These are phyloP conservation scores for Misgurnus anguillicaudatus DNA, from an alignment of 2,113 vertebrate genomes.

Conservation along the genomic window DNA sequence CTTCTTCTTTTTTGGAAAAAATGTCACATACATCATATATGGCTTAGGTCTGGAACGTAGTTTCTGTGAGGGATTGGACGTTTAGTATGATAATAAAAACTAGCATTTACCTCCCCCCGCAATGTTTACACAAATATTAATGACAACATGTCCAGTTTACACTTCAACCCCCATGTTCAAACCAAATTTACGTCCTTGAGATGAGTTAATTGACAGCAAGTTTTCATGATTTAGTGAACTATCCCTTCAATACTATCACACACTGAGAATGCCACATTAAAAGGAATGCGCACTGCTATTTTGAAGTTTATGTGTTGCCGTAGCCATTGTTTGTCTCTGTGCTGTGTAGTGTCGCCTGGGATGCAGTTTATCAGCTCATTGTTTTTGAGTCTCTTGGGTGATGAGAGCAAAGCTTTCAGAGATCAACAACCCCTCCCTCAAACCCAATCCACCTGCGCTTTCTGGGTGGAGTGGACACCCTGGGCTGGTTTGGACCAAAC, in stretches of 20 bases:
- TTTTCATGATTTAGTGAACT: too few relatives aligned
- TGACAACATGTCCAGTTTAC: too few relatives aligned
- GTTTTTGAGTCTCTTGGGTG: constrained; percentile 33
- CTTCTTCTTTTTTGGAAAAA: too few relatives aligned
- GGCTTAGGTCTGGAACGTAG: too few relatives aligned
- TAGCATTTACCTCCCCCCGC: too few relatives aligned
- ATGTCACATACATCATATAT: too few relatives aligned
- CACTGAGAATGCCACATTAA: not conserved
- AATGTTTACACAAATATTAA: too few relatives aligned
- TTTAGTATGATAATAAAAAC: too few relatives aligned
- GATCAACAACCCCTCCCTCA: not conserved
- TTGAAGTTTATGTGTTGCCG: not conserved
- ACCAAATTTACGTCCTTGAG: too few relatives aligned
- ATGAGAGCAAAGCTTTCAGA: not conserved
- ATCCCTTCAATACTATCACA: not conserved
- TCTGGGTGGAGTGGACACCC: constrained; percentile 22
- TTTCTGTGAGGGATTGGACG: too few relatives aligned
- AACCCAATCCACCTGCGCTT: constrained; percentile 20
- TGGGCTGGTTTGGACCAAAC: constrained; percentile 1
- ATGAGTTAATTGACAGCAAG: too few relatives aligned
- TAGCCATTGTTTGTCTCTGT: not conserved
- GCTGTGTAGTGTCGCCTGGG: not conserved
- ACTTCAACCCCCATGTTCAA: too few relatives aligned
- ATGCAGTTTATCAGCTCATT: constrained; percentile 1
- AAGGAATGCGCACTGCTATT: not conserved